Evolutionary conservation across 2,888 invertebrate genomes (phyloP).

Genomic region (Hemaris fuciformis): DNA sequence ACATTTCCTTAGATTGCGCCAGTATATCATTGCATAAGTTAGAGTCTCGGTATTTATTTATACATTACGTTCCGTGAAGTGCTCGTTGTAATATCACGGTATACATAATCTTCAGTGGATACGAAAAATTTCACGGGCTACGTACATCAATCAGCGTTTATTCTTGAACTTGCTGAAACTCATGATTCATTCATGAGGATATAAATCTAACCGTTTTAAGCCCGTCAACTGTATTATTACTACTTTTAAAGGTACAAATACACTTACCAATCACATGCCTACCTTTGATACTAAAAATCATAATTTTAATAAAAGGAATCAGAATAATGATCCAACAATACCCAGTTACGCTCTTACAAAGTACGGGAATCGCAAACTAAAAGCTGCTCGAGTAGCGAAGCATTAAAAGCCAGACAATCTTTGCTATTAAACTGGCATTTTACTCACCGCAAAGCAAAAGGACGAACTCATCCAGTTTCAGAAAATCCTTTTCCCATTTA

Average conservation of each 20-base stretch:
- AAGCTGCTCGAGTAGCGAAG: background rate
- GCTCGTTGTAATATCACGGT: slow-evolving; percentile 32
- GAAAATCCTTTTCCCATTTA: slow-evolving; percentile 5
- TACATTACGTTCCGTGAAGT: slow-evolving; percentile 12
- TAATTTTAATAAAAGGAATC: background rate
- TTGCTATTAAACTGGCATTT: slow-evolving; percentile 7
- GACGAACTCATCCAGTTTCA: background rate
- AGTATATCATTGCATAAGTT: background rate
- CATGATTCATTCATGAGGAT: slow-evolving; percentile 13
- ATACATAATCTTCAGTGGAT: slow-evolving; percentile 37
- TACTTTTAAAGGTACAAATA: background rate
- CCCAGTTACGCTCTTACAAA: background rate
- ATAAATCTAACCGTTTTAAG: slow-evolving; percentile 12
- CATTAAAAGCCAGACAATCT: slow-evolving; percentile 4
- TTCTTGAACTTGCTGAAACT: slow-evolving; percentile 14
- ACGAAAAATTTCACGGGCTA: slow-evolving; percentile 31
- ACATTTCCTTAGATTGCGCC: background rate
- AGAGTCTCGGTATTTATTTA: background rate
- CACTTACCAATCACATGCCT: background rate
- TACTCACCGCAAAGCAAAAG: background rate
- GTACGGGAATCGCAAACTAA: background rate
- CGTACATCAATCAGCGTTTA: slow-evolving; percentile 10
- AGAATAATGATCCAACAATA: background rate
- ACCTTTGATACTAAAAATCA: background rate
- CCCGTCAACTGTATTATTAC: background rate